Evolutionary conservation across 2,113 vertebrate species (phyloP), one percentile per base, ranked within the genome.

Genomic region (Carassius auratus): DNA sequence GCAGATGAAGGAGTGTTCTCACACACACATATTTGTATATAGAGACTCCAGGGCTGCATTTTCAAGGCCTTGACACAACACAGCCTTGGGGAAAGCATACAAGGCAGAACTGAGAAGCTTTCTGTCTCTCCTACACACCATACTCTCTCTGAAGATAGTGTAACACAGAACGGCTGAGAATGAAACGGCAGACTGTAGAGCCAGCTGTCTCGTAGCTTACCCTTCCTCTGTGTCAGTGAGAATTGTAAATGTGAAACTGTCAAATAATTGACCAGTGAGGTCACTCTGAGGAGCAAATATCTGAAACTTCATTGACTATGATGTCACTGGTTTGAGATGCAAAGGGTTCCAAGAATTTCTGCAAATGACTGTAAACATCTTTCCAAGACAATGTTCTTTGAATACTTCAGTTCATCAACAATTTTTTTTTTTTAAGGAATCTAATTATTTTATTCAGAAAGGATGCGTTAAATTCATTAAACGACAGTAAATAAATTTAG

Each of bases 81-180:
- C 30, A n/a, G 64, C 26, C 80, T 71, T 9, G 14, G 45, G 80
- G 45, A 71, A 71, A 15, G 4, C 45, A 71, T 64, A 50, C 66
- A 36, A 52, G 64, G 23, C 62, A n/a, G 9, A 82, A 82, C 4
- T 69, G 80, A 82, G 17, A 69, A 50, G 8, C 45, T 21, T 23
- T 69, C 61, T 69, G 36, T 66, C 78, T 71, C 61, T 66, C 78
- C 62, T 8, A 75, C n/a, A 48, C 73, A 75, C 73, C 73, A 75
- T 50, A 50, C 13, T 59, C 52, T 57, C 1, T 55, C 26, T 50
- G 42, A 50, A 81, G 78, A 81, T 81, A 19, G 59, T 81, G 61
- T 81, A 50, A 50, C 61, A 64, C 59, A 64, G 38, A n/a, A 4
- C 23, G 52, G 45, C 59, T 42, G 21, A 80, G 38, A 78, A 78